Evolutionary conservation across 2,888 invertebrate genomes (phyloP).

Genomic region (Ecliptopera silaceata): DNA sequence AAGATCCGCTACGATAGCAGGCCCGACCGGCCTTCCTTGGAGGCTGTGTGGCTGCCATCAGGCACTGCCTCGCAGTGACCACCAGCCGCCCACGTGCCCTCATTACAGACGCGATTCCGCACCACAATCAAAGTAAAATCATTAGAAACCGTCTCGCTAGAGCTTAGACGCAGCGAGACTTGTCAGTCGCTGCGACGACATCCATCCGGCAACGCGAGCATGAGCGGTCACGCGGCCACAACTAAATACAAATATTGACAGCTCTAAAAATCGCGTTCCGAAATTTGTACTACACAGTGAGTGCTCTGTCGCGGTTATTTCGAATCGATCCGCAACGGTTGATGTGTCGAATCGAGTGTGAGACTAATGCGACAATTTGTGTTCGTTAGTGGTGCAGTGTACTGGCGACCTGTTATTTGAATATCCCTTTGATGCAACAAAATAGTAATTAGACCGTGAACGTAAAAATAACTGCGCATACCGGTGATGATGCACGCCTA

Average conservation of each 20-base stretch:
- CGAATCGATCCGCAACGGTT: constrained; percentile 60
- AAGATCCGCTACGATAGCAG: constrained; percentile 60
- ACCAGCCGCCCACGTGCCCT: constrained; percentile 64
- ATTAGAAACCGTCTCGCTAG: constrained; percentile 67
- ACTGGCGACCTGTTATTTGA: constrained; percentile 49
- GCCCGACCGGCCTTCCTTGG: constrained; percentile 50
- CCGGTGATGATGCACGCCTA: constrained; percentile 42
- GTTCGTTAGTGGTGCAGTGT: constrained; percentile 59
- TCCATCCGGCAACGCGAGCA: constrained; percentile 66
- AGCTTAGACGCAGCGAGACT: constrained; percentile 53
- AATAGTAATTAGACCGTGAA: constrained; percentile 59
- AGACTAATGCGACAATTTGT: constrained; percentile 63
- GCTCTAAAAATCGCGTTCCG: constrained; percentile 39
- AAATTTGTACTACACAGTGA: constrained; percentile 47
- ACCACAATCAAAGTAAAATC: constrained; percentile 71
- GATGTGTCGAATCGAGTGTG: constrained; percentile 51
- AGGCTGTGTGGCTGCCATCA: constrained; percentile 40
- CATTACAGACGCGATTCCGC: constrained; percentile 68
- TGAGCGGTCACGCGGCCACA: constrained; percentile 48
- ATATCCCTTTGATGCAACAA: constrained; percentile 55
- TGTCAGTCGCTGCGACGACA: constrained; percentile 74
- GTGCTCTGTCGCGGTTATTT: constrained; percentile 43
- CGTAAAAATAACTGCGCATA: constrained; percentile 55
- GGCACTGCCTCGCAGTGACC: constrained; percentile 42
- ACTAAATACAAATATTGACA: constrained; percentile 44